Evolutionary conservation across 2,113 vertebrate species (phyloP).

Genomic region (Aleadryas rufinucha): DNA sequence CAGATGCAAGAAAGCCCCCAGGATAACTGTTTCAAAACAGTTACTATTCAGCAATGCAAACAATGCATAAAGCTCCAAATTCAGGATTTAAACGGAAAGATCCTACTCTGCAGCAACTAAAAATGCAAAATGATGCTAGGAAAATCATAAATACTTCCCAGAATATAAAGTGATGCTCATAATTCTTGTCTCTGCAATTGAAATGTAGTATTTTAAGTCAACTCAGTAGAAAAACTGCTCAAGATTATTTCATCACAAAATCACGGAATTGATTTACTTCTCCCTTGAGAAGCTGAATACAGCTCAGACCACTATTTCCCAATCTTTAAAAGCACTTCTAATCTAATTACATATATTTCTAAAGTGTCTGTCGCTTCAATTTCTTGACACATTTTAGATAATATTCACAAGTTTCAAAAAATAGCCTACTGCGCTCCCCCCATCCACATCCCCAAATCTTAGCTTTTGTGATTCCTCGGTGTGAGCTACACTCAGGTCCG

Average conservation of each 20-base stretch:
- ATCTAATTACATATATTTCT: neutral
- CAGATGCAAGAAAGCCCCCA: neutral
- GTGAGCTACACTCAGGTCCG: neutral
- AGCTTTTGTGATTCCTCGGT: neutral
- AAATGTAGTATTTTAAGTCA: neutral
- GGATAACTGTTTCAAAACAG: neutral
- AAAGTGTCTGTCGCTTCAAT: neutral
- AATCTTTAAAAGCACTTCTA: neutral
- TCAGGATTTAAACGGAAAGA: neutral
- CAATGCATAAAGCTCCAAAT: neutral
- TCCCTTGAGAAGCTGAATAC: neutral
- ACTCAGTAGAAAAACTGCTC: neutral
- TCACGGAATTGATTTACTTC: neutral
- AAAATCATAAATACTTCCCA: neutral
- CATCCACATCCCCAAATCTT: neutral
- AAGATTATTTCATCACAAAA: neutral
- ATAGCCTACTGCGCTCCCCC: accelerated
- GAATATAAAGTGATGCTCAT: neutral
- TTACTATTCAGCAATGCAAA: neutral
- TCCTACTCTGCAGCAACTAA: neutral
- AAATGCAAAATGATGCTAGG: neutral
- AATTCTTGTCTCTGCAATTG: neutral
- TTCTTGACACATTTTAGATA: neutral
- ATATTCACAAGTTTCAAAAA: neutral
- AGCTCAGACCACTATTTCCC: neutral